phyloP scores from a whole-genome alignment of 2,888 invertebrate genomes.

The Erannis defoliaria region DNA sequence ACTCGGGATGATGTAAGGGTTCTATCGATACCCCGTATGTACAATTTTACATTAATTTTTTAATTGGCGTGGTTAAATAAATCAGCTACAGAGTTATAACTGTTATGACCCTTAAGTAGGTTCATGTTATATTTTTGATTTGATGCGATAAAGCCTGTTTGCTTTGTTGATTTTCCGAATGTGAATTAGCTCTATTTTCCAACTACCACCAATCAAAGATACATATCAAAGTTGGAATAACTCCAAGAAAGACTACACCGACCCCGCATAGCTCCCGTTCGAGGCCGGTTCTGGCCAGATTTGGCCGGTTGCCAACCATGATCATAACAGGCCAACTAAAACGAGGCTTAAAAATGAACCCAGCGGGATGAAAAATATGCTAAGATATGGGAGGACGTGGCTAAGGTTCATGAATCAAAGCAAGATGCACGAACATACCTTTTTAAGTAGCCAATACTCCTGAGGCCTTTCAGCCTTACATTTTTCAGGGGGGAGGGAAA shows the following conservation, averaged over 20 bases:
- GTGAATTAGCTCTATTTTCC: conserved; percentile 21
- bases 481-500: too few relatives aligned
- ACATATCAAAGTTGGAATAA: conserved; percentile 47
- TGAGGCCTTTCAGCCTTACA: neutral
- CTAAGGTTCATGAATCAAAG: conserved; percentile 5
- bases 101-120: too few relatives aligned
- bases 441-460: neutral
- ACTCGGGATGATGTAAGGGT: too few relatives aligned
- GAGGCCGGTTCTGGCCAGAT: conserved; percentile 15
- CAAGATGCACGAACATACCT: neutral
- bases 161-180: neutral
- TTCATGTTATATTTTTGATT: too few relatives aligned
- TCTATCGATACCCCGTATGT: too few relatives aligned
- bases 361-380: conserved; percentile 5
- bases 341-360: conserved; percentile 22
- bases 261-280: conserved; percentile 47
- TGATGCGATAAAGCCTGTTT: too few relatives aligned
- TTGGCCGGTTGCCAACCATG: conserved; percentile 53
- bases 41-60: too few relatives aligned
- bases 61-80: too few relatives aligned
- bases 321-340: conserved; percentile 54
- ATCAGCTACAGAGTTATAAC: too few relatives aligned
- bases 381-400: neutral
- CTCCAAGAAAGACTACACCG: conserved; percentile 47
- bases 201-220: conserved; percentile 32